Evolutionary conservation across 2,113 vertebrate species (phyloP).

Genomic region (Amblyopsis rosae): DNA sequence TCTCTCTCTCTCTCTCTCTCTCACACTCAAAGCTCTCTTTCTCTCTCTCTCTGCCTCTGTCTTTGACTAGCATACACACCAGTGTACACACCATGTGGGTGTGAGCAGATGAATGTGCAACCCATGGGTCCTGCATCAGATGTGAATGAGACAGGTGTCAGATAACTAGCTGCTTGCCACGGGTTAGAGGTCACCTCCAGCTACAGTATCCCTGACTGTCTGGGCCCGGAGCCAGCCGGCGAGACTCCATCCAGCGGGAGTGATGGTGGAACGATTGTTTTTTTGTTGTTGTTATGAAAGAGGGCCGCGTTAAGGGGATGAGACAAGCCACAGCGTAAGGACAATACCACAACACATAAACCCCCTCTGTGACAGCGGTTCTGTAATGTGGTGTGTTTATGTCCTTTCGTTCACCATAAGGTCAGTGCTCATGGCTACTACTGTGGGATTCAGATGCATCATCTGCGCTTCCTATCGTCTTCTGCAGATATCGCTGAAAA

Average conservation of each 20-base stretch:
- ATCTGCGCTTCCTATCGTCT: constrained; percentile 14
- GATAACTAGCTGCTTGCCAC: constrained; percentile 41
- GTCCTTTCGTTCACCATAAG: background rate
- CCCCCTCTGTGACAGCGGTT: background rate
- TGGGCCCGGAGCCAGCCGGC: constrained; percentile 13
- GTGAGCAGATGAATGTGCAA: constrained; percentile 28
- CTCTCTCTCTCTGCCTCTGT: background rate
- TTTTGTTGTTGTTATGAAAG: constrained; percentile 1
- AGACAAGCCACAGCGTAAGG: constrained; percentile 2
- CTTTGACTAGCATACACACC: background rate
- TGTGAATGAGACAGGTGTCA: constrained; percentile 63
- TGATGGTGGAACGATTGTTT: constrained; percentile 20
- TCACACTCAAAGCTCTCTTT: background rate
- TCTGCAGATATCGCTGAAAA: background rate
- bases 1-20: constrained; percentile 21
- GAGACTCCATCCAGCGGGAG: constrained; percentile 22
- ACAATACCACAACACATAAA: constrained; percentile 15
- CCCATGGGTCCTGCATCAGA: constrained; percentile 49
- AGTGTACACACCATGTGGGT: constrained; percentile 30
- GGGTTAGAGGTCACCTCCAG: constrained; percentile 55
- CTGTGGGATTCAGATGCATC: constrained; percentile 21
- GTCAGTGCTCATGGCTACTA: background rate
- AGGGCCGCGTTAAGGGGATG: background rate
- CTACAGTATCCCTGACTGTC: constrained; percentile 32
- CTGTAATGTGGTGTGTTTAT: constrained; percentile 5